phyloP scores from a whole-genome alignment of 1,140 invertebrate species.

The Aphidius ervi region DNA sequence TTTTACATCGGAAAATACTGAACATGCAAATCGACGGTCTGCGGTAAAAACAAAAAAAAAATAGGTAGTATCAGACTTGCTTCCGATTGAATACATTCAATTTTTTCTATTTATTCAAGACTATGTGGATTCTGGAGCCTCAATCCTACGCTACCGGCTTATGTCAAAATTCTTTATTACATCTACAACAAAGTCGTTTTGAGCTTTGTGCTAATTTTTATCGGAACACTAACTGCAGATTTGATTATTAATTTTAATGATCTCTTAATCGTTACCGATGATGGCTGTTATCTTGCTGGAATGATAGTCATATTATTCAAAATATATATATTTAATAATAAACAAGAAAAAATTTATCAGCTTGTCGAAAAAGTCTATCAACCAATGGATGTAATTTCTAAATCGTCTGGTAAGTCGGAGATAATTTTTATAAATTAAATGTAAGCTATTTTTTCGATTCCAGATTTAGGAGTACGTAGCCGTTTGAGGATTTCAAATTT shows the following conservation, averaged over 20 bases:
- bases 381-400: background rate
- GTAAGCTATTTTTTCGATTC: background rate
- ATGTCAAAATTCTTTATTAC: conserved; percentile 1
- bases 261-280: conserved; percentile 13
- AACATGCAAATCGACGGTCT: too few relatives aligned
- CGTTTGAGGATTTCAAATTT: conserved; percentile 17
- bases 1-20: too few relatives aligned
- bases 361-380: background rate
- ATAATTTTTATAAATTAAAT: too few relatives aligned
- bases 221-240: conserved; percentile 11
- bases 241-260: conserved; percentile 9
- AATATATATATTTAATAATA: conserved; percentile 10
- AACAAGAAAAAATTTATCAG: conserved; percentile 1
- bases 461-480: conserved; percentile 3
- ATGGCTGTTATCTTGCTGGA: conserved; percentile 19
- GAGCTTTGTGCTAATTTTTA: conserved; percentile 6
- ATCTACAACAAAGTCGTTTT: conserved; percentile 4
- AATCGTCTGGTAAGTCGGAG: background rate
- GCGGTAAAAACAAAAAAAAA: too few relatives aligned
- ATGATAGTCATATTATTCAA: conserved; percentile 13
- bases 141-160: background rate
- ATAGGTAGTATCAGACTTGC: too few relatives aligned
- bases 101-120: background rate
- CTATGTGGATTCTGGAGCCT: conserved; percentile 17
- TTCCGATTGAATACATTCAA: too few relatives aligned